phyloP scores from a whole-genome alignment of 2,797 vertebrate genomes.

The Platyrinchus mystaceus region DNA sequence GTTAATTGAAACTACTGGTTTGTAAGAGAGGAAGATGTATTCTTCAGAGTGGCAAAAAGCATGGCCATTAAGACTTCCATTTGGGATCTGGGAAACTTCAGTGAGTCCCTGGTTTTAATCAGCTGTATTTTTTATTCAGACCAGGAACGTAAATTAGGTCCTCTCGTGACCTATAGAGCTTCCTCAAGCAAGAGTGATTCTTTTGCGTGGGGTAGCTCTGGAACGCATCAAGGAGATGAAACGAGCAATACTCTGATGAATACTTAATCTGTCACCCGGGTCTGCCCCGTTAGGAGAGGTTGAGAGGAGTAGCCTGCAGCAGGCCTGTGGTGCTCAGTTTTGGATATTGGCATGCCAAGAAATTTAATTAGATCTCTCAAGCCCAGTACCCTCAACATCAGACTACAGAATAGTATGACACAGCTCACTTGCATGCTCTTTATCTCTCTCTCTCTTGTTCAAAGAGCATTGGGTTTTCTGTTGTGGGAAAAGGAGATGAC shows the following conservation, averaged over 20 bases:
- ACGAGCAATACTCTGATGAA: neutral
- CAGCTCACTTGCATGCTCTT: neutral
- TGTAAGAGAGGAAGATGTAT: neutral
- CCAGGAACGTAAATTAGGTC: slow-evolving; percentile 5
- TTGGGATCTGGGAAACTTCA: slow-evolving; percentile 34
- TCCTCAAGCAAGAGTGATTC: neutral
- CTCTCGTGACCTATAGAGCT: slow-evolving; percentile 12
- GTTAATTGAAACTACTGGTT: neutral
- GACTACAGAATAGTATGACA: neutral
- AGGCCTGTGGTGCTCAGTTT: neutral
- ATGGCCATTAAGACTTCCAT: neutral
- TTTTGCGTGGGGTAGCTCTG: slow-evolving; percentile 28
- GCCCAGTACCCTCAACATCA: neutral
- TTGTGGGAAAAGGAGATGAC: neutral
- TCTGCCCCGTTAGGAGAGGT: neutral
- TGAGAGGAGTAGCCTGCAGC: neutral
- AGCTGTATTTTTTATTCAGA: slow-evolving; percentile 21
- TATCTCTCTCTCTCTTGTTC: neutral
- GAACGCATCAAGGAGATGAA: slow-evolving; percentile 12
- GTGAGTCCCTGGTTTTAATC: neutral
- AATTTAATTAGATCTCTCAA: neutral
- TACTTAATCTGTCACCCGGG: neutral
- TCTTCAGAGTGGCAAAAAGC: neutral
- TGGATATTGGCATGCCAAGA: neutral
- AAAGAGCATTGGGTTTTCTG: neutral